Conservation (phyloP, 2,797 vertebrate species). For the Sardinella longiceps region DNA sequence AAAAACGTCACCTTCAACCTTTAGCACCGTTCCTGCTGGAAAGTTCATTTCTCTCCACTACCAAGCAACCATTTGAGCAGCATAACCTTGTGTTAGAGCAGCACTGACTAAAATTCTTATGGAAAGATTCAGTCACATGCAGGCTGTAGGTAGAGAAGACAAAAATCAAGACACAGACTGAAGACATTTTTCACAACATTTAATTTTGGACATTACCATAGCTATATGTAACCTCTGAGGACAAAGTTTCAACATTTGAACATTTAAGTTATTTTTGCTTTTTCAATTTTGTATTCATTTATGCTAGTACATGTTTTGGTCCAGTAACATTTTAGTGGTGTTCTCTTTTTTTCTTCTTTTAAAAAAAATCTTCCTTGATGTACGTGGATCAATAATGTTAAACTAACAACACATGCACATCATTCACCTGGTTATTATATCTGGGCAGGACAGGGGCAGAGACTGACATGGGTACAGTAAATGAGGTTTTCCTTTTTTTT, state of each 20-base stretch:
- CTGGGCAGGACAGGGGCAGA: slow-evolving; percentile 80
- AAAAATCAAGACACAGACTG: slow-evolving; percentile 30
- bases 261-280: slow-evolving; percentile 67
- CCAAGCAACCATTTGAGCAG: background rate
- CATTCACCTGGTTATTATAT: slow-evolving; percentile 84
- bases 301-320: slow-evolving; percentile 89
- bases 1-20: background rate
- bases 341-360: slow-evolving; percentile 52
- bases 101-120: too few relatives aligned
- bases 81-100: background rate
- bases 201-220: slow-evolving; percentile 93
- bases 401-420: slow-evolving; percentile 92
- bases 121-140: background rate
- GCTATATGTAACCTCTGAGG: slow-evolving; percentile 91
- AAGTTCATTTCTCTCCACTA: background rate
- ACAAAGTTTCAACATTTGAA: slow-evolving; percentile 89
- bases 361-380: slow-evolving; percentile 44
- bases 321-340: slow-evolving; percentile 83
- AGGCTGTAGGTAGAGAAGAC: slow-evolving; percentile 12
- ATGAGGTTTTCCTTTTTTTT: slow-evolving; percentile 51
- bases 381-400: slow-evolving; percentile 70
- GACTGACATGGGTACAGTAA: slow-evolving; percentile 66
- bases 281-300: slow-evolving; percentile 63
- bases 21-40: background rate
- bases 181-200: slow-evolving; percentile 84